A percentile compares a stretch with the other conserved stretches of the same genome.
Conservation (phyloP, 2,888 invertebrate species). For the Brenthis daphne region DNA sequence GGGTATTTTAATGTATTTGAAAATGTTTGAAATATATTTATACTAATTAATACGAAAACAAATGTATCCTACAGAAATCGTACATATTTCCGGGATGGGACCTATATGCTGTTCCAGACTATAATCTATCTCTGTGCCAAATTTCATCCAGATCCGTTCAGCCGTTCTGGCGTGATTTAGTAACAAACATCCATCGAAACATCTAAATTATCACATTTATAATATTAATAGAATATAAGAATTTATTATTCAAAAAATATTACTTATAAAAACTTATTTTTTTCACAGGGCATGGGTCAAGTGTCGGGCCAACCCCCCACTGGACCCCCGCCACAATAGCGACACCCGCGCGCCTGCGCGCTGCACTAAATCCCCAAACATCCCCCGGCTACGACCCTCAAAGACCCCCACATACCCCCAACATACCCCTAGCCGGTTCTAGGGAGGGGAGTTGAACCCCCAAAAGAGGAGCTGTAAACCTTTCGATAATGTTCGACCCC, state of each 20-base stretch:
- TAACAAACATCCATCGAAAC: too few species aligned
- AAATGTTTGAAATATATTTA: background rate
- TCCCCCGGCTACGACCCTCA: conserved; percentile 13
- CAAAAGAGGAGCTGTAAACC: background rate
- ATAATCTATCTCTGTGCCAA: too few species aligned
- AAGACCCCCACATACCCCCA: conserved; percentile 31
- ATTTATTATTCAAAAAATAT: background rate
- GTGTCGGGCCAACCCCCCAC: conserved; percentile 72
- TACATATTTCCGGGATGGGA: too few species aligned
- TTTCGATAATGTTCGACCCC: too few species aligned
- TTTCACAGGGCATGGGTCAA: conserved; percentile 70
- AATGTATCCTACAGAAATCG: too few species aligned
- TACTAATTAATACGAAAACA: too few species aligned
- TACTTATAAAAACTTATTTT: background rate
- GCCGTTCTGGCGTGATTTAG: too few species aligned
- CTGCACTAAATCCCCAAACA: conserved; percentile 42
- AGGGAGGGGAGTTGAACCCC: conserved; percentile 25
- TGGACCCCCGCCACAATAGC: conserved; percentile 75
- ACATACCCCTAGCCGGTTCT: conserved; percentile 43
- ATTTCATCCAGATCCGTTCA: too few species aligned
- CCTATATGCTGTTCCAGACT: too few species aligned
- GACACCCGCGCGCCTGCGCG: conserved; percentile 55
- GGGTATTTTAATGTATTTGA: background rate
- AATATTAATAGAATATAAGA: too few species aligned
- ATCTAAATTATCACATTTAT: too few species aligned